A percentile compares a stretch with the other conserved stretches of the same genome.
Conservation (phyloP, 23 tunicate genomes). For the Oikopleura vanhoeffeni region DNA sequence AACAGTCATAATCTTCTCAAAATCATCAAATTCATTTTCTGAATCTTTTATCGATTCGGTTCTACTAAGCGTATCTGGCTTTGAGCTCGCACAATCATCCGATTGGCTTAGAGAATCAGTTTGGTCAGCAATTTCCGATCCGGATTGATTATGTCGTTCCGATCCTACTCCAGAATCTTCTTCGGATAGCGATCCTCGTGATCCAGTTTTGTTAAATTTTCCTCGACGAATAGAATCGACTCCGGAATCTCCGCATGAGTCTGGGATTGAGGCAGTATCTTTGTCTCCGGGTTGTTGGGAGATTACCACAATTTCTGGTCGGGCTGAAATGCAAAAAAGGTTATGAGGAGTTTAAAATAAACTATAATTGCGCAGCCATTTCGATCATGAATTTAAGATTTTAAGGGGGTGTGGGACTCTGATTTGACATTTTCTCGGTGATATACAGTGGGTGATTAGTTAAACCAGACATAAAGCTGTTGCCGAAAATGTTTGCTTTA, state of each 20-base stretch:
- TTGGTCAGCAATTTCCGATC: neutral
- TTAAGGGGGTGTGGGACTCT: too few relatives aligned
- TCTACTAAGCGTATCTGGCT: neutral
- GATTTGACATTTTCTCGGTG: too few relatives aligned
- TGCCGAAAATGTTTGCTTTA: too few relatives aligned
- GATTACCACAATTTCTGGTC: conserved; percentile 12
- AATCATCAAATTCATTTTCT: neutral
- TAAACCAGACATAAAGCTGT: too few relatives aligned
- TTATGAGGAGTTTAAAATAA: too few relatives aligned
- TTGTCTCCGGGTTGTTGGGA: neutral
- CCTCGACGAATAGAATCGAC: neutral
- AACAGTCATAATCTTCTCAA: neutral
- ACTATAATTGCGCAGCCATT: too few relatives aligned
- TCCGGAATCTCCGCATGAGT: neutral
- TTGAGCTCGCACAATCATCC: neutral
- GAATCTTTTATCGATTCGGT: too few relatives aligned
- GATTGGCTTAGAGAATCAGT: neutral
- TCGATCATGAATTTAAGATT: too few relatives aligned
- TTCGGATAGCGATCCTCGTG: conserved; percentile 3
- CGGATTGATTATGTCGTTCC: neutral
- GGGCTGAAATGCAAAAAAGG: too few relatives aligned
- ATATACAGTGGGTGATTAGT: too few relatives aligned
- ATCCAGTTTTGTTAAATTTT: neutral
- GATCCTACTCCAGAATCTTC: conserved; percentile 6
- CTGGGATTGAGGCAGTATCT: conserved; percentile 6